Conservation (phyloP, 2,113 vertebrate genomes). For the Apistogramma diplotaenia region DNA sequence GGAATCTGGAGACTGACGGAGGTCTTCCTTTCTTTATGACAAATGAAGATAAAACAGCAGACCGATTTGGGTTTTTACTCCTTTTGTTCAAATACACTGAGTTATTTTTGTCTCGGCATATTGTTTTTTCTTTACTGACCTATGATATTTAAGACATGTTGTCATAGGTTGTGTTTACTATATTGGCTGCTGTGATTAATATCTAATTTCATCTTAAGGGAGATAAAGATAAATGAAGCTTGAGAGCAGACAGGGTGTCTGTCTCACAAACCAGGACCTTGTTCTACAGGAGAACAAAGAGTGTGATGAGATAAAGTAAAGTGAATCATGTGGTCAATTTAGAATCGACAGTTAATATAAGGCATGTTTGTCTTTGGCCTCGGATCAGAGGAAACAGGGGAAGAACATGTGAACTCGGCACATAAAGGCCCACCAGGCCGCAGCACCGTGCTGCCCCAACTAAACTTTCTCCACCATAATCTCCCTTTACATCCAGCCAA, state of each 20-base stretch:
- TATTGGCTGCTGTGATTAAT: not conserved
- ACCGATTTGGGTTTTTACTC: not conserved
- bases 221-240: not conserved
- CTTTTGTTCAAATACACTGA: not conserved
- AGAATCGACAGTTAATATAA: not conserved
- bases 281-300: not conserved
- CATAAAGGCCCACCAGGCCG: not conserved
- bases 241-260: not conserved
- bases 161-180: not conserved
- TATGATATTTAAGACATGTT: not conserved
- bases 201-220: not conserved
- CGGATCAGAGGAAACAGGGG: too few species aligned
- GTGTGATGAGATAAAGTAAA: not conserved
- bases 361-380: not conserved
- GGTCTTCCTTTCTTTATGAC: conserved; percentile 73
- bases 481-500: not conserved
- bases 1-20: conserved; percentile 74
- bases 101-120: not conserved
- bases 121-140: not conserved
- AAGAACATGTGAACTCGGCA: not conserved
- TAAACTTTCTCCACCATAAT: not conserved
- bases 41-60: not conserved
- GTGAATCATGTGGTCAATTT: not conserved
- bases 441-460: not conserved
- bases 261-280: not conserved